Conservation (phyloP, 2,113 vertebrate genomes). For the Herpailurus yagouaroundi region DNA sequence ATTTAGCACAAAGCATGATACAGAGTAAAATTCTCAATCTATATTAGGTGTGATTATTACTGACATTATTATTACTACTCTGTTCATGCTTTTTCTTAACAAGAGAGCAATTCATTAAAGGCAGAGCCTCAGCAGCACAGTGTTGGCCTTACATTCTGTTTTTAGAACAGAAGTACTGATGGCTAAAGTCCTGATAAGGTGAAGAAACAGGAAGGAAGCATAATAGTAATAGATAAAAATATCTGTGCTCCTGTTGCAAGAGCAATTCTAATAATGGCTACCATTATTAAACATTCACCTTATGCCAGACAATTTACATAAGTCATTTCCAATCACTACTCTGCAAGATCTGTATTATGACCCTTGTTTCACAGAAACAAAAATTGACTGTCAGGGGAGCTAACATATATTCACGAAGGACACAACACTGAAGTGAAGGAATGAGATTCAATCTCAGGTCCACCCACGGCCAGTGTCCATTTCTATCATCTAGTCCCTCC, state of each 20-base stretch:
- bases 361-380: conserved; percentile 20
- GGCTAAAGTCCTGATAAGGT: background rate
- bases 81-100: background rate
- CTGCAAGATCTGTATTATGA: background rate
- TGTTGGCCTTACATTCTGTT: background rate
- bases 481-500: background rate
- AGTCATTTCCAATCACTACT: conserved; percentile 19
- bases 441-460: background rate
- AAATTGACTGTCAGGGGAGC: background rate
- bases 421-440: background rate
- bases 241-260: background rate
- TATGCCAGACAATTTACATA: background rate
- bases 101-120: background rate
- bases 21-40: background rate
- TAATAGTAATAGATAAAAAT: background rate
- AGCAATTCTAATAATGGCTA: background rate
- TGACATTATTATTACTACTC: background rate
- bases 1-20: background rate
- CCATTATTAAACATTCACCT: background rate
- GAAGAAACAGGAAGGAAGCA: background rate
- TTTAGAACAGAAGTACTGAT: conserved; percentile 29
- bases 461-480: background rate
- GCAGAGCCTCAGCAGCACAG: background rate
- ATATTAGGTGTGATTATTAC: background rate
- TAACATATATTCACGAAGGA: background rate